These are phyloP conservation scores for Heliangelus exortis DNA, from an alignment of 2,797 vertebrate species.

Conservation along the genomic window DNA sequence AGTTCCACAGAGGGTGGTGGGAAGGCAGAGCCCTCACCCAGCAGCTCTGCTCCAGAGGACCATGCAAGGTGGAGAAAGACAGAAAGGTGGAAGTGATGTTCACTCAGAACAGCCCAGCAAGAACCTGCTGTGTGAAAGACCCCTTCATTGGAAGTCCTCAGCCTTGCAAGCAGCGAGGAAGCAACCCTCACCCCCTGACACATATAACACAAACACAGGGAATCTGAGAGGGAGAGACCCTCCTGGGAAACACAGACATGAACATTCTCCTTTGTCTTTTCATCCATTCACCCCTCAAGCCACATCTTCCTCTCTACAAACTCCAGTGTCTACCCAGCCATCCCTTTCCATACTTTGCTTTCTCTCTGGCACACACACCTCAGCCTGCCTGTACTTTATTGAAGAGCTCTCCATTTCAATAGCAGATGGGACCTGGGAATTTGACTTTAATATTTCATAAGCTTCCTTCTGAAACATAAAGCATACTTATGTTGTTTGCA, in stretches of 20 bases:
- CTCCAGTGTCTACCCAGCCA: not conserved
- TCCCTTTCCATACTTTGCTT: not conserved
- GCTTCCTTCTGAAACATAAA: conserved; percentile 46
- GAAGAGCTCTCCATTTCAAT: conserved; percentile 30
- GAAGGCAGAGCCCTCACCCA: not conserved
- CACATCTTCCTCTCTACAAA: not conserved
- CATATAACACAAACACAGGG: not conserved
- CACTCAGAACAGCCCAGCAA: not conserved
- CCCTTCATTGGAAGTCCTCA: not conserved
- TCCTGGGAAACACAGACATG: not conserved
- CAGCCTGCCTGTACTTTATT: not conserved
- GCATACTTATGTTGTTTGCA: conserved; percentile 47
- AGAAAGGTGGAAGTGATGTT: not conserved
- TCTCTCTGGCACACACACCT: not conserved
- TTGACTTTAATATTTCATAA: conserved; percentile 67
- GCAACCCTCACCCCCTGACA: not conserved
- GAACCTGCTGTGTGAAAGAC: not conserved
- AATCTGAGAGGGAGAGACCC: not conserved
- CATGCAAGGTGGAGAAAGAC: not conserved
- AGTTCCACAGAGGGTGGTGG: not conserved
- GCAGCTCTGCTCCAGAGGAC: not conserved
- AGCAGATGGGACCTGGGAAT: conserved; percentile 55
- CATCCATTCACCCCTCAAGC: not conserved
- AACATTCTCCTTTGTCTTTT: not conserved
- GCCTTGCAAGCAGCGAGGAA: not conserved